Evolutionary conservation across 2,113 vertebrate species (phyloP).

Genomic region (Xerus inauris): DNA sequence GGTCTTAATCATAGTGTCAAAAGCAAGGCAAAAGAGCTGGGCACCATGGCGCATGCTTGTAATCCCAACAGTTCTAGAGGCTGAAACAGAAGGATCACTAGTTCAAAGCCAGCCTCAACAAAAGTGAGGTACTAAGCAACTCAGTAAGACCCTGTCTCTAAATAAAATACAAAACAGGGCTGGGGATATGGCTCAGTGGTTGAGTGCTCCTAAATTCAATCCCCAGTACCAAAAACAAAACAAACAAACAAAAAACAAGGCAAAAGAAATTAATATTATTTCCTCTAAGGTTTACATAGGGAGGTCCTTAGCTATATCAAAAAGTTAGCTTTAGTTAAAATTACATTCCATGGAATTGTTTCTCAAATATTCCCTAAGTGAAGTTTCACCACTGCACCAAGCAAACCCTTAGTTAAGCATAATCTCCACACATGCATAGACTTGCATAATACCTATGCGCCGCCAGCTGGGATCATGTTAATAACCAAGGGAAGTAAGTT

Average conservation of each 20-base stretch:
- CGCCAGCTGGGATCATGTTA: background rate
- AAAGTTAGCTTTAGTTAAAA: conserved; percentile 5
- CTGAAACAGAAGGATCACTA: too few species aligned
- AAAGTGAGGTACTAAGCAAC: too few species aligned
- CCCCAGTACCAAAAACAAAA: too few species aligned
- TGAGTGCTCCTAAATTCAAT: too few species aligned
- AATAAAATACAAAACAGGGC: too few species aligned
- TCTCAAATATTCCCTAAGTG: conserved; percentile 30
- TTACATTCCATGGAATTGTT: background rate
- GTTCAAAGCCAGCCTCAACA: too few species aligned
- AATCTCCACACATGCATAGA: background rate
- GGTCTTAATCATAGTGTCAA: background rate
- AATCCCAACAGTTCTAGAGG: too few species aligned
- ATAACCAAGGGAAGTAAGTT: background rate
- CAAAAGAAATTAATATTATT: background rate
- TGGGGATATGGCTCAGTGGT: too few species aligned
- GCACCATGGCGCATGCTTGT: too few species aligned
- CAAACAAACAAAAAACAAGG: background rate
- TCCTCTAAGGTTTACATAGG: background rate
- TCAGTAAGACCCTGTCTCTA: too few species aligned
- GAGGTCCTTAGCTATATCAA: background rate
- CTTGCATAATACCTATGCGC: background rate
- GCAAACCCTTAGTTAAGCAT: background rate
- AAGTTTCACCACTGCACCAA: background rate
- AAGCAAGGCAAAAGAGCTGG: background rate